Evolutionary conservation across 2,797 vertebrate genomes (phyloP).

Genomic region (Notolepis coatsorum): DNA sequence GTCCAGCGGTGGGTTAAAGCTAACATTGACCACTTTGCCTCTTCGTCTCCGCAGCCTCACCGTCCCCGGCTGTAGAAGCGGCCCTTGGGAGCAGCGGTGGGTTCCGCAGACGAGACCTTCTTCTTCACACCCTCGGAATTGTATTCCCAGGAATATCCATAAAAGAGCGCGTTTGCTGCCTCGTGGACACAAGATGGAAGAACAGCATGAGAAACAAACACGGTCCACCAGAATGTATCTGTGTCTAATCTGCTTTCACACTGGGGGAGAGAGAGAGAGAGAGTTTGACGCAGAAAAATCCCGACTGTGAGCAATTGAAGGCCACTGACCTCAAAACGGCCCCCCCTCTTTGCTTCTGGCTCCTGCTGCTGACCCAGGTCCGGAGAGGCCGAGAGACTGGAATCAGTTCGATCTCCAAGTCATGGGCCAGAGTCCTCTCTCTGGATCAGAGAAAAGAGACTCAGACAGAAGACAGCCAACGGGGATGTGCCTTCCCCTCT

Average conservation of each 20-base stretch:
- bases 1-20: slow-evolving; percentile 10
- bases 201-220: neutral
- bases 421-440: slow-evolving; percentile 3
- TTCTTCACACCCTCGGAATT: slow-evolving; percentile 15
- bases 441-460: slow-evolving; percentile 10
- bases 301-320: neutral
- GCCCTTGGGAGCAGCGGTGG: slow-evolving; percentile 5
- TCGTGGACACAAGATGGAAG: neutral
- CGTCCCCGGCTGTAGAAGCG: slow-evolving; percentile 1
- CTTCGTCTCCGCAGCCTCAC: slow-evolving; percentile 1
- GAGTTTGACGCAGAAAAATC: neutral
- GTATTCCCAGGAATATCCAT: neutral
- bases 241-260: neutral
- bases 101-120: slow-evolving; percentile 4
- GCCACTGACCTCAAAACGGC: slow-evolving; percentile 19
- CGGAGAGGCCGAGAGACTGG: neutral
- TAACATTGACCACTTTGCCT: slow-evolving; percentile 1
- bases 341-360: slow-evolving; percentile 34
- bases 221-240: neutral
- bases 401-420: slow-evolving; percentile 22
- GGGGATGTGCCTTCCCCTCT: slow-evolving; percentile 38
- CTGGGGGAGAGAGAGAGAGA: neutral
- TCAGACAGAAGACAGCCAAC: slow-evolving; percentile 25
- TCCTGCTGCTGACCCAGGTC: slow-evolving; percentile 25
- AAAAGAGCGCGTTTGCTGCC: slow-evolving; percentile 2